Percentiles rank a stretch among this genome's conserved stretches.
phyloP scores from a whole-genome alignment of 2,888 invertebrate genomes.

The Epistrophella euchroma region DNA sequence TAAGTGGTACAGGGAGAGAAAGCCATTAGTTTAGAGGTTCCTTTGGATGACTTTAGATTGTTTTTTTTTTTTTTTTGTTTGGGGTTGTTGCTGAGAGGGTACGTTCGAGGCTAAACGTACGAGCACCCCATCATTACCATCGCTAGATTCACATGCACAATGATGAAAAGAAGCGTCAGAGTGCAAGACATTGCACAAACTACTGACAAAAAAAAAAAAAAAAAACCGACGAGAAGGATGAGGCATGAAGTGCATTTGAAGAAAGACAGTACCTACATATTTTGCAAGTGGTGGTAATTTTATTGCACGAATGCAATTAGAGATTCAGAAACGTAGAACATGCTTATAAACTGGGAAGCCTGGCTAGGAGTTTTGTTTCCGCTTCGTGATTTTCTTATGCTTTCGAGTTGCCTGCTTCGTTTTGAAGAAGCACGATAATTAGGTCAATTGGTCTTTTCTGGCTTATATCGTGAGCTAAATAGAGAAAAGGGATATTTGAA shows the following conservation, averaged over 20 bases:
- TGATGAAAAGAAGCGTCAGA: slow-evolving; percentile 28
- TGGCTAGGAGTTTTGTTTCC: slow-evolving; percentile 14
- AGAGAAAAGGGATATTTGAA: slow-evolving; percentile 7
- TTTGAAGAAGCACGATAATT: slow-evolving; percentile 46
- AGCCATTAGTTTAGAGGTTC: slow-evolving; percentile 70
- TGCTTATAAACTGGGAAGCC: slow-evolving; percentile 16
- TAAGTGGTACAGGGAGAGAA: slow-evolving; percentile 60
- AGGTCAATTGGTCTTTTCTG: slow-evolving; percentile 65
- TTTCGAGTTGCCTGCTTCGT: slow-evolving; percentile 24
- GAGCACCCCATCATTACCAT: slow-evolving; percentile 5
- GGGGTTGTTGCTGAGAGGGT: not conserved
- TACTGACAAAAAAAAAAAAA: not conserved
- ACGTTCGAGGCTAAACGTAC: slow-evolving; percentile 1
- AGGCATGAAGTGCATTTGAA: slow-evolving; percentile 44
- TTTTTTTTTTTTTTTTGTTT: not conserved
- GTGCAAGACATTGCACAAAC: slow-evolving; percentile 48
- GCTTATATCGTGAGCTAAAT: slow-evolving; percentile 38
- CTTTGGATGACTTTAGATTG: slow-evolving; percentile 46
- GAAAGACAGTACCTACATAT: slow-evolving; percentile 28
- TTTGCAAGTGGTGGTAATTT: slow-evolving; percentile 61
- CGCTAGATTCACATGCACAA: slow-evolving; percentile 22
- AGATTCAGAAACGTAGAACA: slow-evolving; percentile 26
- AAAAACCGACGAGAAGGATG: not conserved
- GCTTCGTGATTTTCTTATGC: slow-evolving; percentile 51
- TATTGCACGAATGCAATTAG: slow-evolving; percentile 74